phyloP scores from a whole-genome alignment of 1,140 invertebrate genomes.

The Mamestra configurata region DNA sequence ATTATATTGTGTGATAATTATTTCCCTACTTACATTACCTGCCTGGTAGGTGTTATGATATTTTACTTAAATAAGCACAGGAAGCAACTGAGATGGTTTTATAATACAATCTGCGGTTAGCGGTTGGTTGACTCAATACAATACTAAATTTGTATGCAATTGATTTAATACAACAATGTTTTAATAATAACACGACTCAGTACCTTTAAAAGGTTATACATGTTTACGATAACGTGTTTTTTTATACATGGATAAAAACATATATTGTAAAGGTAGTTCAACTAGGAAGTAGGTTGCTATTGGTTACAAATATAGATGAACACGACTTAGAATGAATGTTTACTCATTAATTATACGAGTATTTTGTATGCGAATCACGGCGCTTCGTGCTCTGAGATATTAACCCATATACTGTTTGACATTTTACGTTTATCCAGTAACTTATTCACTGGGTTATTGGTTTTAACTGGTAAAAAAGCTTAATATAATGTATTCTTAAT shows the following conservation, averaged over 20 bases:
- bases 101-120: constrained; percentile 20
- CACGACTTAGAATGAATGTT: constrained; percentile 17
- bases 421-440: neutral
- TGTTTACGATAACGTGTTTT: neutral
- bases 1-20: too few relatives aligned
- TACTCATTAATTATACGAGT: neutral
- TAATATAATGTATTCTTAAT: too few relatives aligned
- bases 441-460: neutral
- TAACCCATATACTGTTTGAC: neutral
- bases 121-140: neutral
- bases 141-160: neutral
- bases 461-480: neutral
- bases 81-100: constrained; percentile 12
- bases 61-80: constrained; percentile 29
- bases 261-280: neutral
- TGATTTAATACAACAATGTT: neutral
- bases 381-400: neutral
- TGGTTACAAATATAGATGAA: neutral
- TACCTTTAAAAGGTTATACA: neutral
- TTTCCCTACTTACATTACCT: too few relatives aligned
- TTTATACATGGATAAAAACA: neutral
- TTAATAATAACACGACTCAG: neutral
- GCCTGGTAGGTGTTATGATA: neutral
- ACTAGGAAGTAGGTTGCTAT: constrained; percentile 6
- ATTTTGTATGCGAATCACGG: neutral